Conservation (phyloP, 2,888 invertebrate genomes). For the Amphiduros pacificus region DNA sequence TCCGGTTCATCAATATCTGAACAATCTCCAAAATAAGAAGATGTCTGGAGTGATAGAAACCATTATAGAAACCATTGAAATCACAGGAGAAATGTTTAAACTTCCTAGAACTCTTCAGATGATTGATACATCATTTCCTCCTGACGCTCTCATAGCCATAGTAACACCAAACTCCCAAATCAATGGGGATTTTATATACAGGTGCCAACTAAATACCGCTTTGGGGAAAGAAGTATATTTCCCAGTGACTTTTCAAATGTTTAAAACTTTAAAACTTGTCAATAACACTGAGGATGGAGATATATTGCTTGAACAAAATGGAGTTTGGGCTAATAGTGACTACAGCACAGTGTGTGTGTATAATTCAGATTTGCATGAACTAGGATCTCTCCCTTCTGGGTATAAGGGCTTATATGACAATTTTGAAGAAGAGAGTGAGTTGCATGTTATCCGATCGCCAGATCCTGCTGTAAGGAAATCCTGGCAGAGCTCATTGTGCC, state of each 20-base stretch:
- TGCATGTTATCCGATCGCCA: too few species aligned
- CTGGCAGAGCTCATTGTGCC: too few species aligned
- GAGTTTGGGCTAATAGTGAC: conserved; percentile 7
- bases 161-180: neutral
- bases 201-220: conserved; percentile 9
- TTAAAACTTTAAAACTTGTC: too few species aligned
- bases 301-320: neutral
- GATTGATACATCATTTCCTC: conserved; percentile 4
- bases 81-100: conserved; percentile 1
- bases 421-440: too few species aligned
- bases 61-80: conserved; percentile 6
- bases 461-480: too few species aligned
- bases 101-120: conserved; percentile 10
- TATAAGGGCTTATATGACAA: too few species aligned
- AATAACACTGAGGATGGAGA: neutral
- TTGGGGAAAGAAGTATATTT: conserved; percentile 4
- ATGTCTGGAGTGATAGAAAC: too few species aligned
- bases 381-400: too few species aligned
- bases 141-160: conserved; percentile 1
- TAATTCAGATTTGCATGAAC: too few species aligned
- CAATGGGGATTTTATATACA: conserved; percentile 2
- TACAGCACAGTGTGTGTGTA: conserved; percentile 6
- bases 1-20: too few species aligned
- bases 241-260: conserved; percentile 10
- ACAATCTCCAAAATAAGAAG: too few species aligned